phyloP scores from a whole-genome alignment of 2,113 vertebrate genomes.

The Dunckerocampus dactyliophorus region DNA sequence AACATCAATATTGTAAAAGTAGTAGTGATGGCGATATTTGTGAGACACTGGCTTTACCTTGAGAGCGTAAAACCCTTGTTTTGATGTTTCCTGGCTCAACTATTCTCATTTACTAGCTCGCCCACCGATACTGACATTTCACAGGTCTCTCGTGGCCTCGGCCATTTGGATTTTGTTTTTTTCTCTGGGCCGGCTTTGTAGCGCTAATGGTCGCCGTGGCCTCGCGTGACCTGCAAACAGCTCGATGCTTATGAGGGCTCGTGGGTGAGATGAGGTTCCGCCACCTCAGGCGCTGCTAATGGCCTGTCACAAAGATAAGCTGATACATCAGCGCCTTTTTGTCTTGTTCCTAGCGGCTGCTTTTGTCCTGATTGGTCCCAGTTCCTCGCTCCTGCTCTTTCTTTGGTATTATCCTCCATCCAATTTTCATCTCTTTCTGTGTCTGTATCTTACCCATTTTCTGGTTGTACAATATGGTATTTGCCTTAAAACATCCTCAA shows the following conservation, averaged over 20 bases:
- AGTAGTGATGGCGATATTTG: too few relatives aligned
- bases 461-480: too few relatives aligned
- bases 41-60: too few relatives aligned
- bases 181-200: conserved; percentile 16
- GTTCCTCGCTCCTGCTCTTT: background rate
- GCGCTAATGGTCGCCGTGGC: conserved; percentile 50
- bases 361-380: conserved; percentile 2
- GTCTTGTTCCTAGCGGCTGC: conserved; percentile 13
- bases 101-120: conserved; percentile 28
- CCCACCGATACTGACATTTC: conserved; percentile 46
- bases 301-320: conserved; percentile 41
- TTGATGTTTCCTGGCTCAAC: conserved; percentile 3
- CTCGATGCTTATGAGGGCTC: conserved; percentile 37
- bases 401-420: background rate
- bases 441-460: too few relatives aligned
- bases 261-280: conserved; percentile 37
- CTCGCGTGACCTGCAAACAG: conserved; percentile 43
- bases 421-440: too few relatives aligned
- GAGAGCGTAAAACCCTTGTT: too few relatives aligned
- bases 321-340: conserved; percentile 30
- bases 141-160: conserved; percentile 9
- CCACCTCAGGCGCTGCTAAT: conserved; percentile 46
- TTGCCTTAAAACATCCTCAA: too few relatives aligned
- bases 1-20: too few relatives aligned
- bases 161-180: conserved; percentile 31